Evolutionary conservation across 2,113 vertebrate species (phyloP), one percentile per base, ranked within the genome.

Genomic region (Tretioscincus oriximinensis): DNA sequence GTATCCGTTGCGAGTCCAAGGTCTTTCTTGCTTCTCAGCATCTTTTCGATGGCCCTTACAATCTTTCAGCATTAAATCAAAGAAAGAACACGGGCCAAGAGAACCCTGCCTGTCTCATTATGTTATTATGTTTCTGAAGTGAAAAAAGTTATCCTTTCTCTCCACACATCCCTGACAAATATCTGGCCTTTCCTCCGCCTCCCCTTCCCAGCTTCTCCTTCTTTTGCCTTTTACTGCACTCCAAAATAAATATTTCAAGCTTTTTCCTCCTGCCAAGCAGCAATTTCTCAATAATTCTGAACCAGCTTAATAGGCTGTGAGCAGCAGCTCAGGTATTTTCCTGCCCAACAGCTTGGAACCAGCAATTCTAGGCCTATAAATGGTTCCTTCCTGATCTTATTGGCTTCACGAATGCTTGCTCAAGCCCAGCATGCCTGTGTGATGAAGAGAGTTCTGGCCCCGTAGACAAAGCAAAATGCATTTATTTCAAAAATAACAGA

Each of bases 251-350:
- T 31, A 91, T 16, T 85, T 76, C 21, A 79, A 1, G 68, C 67
- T 83, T 86, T 86, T 83, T 58, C 82, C 78, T 86, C 84, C 77
- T 89, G 78, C 77, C 88, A 85, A 84, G 84, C 85, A 91, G 82
- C 83, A 85, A 71, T 1, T 82, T 0, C 74, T 84, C 84, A 61
- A 73, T 14, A 0, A 28, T 83, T 83, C 84, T 6, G 0, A 9
- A 0, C 11, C 7, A 41, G 78, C 80, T 41, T 74, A 72, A 77
- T 0, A 8, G 51, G 67, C 2, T 29, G 81, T 80, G 71, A 64
- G 86, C 81, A 80, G 82, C 72, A 63, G 77, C 63, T 80, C 83
- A 71, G 73, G 83, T 80, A 76, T 84, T 80, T 80, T 84, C 83
- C 77, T 76, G 73, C 65, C 77, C 83, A 80, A 51, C 77, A 66